A percentile compares a stretch with the other conserved stretches of the same genome.
These are phyloP conservation scores for Chanos chanos DNA, from an alignment of 2,797 vertebrate species.

Conservation along the genomic window DNA sequence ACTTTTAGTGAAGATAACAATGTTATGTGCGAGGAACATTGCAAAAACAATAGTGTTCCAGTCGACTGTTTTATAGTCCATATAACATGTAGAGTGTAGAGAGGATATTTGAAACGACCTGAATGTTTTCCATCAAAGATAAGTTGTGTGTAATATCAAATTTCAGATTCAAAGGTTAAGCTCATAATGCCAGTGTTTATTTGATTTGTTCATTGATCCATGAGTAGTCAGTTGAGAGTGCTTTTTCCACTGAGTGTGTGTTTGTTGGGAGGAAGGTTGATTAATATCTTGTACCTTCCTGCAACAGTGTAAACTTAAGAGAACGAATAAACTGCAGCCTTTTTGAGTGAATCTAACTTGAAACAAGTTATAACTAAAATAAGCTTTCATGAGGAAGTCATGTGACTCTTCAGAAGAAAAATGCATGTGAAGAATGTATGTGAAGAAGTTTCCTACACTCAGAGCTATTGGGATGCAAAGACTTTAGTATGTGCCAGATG, in stretches of 20 bases:
- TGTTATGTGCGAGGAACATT: too few species aligned
- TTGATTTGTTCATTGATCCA: conserved; percentile 72
- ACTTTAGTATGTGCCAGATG: not conserved
- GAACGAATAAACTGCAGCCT: conserved; percentile 67
- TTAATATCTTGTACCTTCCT: conserved; percentile 65
- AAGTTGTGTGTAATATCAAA: conserved; percentile 19
- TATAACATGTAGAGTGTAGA: conserved; percentile 11
- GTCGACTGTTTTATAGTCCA: conserved; percentile 10
- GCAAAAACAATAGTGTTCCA: too few species aligned
- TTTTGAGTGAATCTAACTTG: conserved; percentile 70
- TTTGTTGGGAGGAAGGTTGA: conserved; percentile 55
- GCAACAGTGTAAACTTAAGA: conserved; percentile 69
- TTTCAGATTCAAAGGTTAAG: conserved; percentile 39
- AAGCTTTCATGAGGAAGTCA: conserved; percentile 64
- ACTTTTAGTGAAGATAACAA: too few species aligned
- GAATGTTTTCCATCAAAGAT: conserved; percentile 10
- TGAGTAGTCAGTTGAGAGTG: conserved; percentile 63
- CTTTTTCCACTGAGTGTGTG: conserved; percentile 45
- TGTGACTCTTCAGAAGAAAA: conserved; percentile 60
- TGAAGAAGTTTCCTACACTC: conserved; percentile 12
- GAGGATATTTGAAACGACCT: not conserved
- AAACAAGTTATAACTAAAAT: conserved; percentile 68
- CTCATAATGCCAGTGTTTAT: conserved; percentile 58
- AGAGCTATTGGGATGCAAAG: conserved; percentile 16
- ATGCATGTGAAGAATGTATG: conserved; percentile 45